These are phyloP conservation scores for Hapalemur alaotrensis DNA, from an alignment of 2,797 vertebrate species.

Conservation along the genomic window DNA sequence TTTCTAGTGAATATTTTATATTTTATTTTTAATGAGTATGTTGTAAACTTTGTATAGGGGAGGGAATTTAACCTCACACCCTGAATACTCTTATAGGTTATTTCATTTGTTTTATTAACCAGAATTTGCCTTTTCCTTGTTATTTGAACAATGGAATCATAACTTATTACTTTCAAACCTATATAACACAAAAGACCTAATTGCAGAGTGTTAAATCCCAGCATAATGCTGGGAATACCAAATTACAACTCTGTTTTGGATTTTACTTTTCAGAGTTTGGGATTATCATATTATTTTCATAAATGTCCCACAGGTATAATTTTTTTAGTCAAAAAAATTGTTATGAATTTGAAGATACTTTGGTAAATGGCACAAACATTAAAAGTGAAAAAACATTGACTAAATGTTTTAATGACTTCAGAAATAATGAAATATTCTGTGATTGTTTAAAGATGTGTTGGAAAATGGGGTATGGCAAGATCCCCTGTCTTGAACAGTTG, in stretches of 20 bases:
- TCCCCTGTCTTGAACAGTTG: background rate
- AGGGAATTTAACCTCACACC: background rate
- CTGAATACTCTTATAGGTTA: background rate
- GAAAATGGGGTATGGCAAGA: background rate
- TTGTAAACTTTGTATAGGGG: background rate
- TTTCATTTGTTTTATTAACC: background rate
- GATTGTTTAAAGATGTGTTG: background rate
- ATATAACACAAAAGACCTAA: background rate
- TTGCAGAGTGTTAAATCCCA: background rate
- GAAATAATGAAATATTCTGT: background rate
- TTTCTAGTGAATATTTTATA: background rate
- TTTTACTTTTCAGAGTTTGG: background rate
- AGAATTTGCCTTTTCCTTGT: background rate
- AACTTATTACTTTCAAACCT: background rate
- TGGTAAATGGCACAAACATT: background rate
- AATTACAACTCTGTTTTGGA: background rate
- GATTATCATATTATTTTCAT: background rate
- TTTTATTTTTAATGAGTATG: constrained; percentile 21
- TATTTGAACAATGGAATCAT: background rate
- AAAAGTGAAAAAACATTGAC: background rate
- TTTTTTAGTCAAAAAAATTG: background rate
- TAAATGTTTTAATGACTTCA: background rate
- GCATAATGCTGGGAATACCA: background rate
- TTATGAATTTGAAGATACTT: background rate
- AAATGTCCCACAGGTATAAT: background rate